Percentiles rank a stretch among this genome's conserved stretches.
Evolutionary conservation across 2,113 vertebrate species (phyloP).

Genomic region (Prolemur simus): DNA sequence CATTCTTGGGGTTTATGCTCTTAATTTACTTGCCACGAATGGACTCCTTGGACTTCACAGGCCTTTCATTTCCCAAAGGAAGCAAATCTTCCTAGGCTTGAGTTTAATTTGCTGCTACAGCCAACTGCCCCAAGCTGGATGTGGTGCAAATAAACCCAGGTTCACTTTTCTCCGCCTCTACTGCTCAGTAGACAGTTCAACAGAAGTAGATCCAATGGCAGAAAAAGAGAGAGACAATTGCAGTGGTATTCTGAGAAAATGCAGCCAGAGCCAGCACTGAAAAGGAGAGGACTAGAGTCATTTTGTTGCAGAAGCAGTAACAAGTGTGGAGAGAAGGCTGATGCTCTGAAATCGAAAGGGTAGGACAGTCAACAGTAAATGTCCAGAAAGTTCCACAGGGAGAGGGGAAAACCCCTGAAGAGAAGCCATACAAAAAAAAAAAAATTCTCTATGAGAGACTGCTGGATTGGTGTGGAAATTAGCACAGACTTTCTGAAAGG

Average conservation of each 20-base stretch:
- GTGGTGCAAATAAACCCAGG: not conserved
- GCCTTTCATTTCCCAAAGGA: constrained; percentile 49
- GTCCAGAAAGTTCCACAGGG: not conserved
- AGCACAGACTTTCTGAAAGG: not conserved
- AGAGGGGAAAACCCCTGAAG: not conserved
- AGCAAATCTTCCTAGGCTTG: constrained; percentile 26
- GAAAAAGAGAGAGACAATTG: not conserved
- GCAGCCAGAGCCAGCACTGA: not conserved
- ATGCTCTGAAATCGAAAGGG: not conserved
- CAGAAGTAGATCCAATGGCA: not conserved
- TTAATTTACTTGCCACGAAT: constrained; percentile 66
- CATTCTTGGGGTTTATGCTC: constrained; percentile 48
- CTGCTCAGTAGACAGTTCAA: not conserved
- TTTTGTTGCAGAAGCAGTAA: not conserved
- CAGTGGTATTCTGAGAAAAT: not conserved
- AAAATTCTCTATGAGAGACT: not conserved
- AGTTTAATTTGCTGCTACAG: constrained; percentile 44
- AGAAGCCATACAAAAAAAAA: constrained; percentile 35
- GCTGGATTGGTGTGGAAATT: not conserved
- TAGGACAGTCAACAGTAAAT: not conserved
- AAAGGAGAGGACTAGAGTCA: not conserved
- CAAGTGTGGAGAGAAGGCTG: not conserved
- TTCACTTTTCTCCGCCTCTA: constrained; percentile 2
- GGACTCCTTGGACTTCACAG: not conserved
- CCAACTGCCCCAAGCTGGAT: not conserved